Conservation (phyloP, 2,888 invertebrate genomes). For the Cheilosia vulpina region DNA sequence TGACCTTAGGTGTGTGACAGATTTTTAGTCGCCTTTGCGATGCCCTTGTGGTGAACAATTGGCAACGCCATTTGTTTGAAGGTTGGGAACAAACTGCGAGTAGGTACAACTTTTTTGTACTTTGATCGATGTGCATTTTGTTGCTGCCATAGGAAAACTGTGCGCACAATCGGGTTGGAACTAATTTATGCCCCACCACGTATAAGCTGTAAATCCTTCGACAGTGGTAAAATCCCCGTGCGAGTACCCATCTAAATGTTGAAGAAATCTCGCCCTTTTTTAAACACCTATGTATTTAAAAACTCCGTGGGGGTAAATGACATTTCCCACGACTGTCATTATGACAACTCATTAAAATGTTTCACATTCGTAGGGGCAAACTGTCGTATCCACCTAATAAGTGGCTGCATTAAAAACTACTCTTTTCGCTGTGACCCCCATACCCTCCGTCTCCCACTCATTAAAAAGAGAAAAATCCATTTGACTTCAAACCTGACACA, state of each 20-base stretch:
- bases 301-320: conserved; percentile 57
- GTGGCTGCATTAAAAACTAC: conserved; percentile 60
- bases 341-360: conserved; percentile 60
- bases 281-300: not conserved
- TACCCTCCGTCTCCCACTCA: conserved; percentile 18
- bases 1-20: not conserved
- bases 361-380: conserved; percentile 13
- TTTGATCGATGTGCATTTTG: too few species aligned
- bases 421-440: not conserved
- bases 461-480: conserved; percentile 28
- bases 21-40: not conserved
- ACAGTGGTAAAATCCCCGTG: not conserved
- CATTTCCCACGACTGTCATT: conserved; percentile 68
- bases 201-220: too few species aligned
- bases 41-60: not conserved
- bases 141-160: too few species aligned
- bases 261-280: not conserved
- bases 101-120: too few species aligned
- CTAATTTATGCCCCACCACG: too few species aligned
- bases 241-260: not conserved
- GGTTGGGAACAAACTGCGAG: too few species aligned
- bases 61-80: too few species aligned
- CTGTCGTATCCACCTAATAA: conserved; percentile 61
- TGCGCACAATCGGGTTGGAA: too few species aligned
- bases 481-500: conserved; percentile 37